These are phyloP conservation scores for Chaetops frenatus DNA, from an alignment of 2,113 vertebrate species.

Conservation along the genomic window DNA sequence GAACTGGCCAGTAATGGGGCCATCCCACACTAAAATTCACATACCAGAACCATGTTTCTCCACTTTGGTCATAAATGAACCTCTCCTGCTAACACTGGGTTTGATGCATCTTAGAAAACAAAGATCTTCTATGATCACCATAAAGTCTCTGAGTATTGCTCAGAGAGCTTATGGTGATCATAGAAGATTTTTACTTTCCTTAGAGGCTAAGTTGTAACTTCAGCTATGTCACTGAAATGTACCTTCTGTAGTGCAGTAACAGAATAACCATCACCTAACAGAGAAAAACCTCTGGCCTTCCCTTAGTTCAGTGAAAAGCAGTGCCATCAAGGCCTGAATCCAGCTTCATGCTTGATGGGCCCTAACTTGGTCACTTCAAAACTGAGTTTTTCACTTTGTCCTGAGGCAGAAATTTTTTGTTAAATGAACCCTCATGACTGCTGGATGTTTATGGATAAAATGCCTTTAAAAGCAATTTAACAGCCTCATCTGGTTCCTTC, in stretches of 20 bases:
- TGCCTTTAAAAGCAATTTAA: constrained; percentile 62
- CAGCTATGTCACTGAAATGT: background rate
- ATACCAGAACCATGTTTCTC: background rate
- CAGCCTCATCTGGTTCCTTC: constrained; percentile 49
- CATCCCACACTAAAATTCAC: background rate
- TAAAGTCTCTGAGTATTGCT: background rate
- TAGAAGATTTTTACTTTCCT: background rate
- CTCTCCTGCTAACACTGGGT: background rate
- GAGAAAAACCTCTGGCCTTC: background rate
- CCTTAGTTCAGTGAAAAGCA: background rate
- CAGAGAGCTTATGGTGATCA: background rate
- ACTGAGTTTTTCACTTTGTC: background rate
- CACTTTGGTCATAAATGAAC: background rate
- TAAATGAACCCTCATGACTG: background rate
- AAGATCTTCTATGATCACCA: too few relatives aligned
- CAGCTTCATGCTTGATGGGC: background rate
- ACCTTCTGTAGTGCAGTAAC: background rate
- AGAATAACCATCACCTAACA: background rate
- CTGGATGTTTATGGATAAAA: constrained; percentile 34
- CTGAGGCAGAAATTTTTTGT: background rate
- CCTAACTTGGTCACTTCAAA: background rate
- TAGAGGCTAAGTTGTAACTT: background rate
- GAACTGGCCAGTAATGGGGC: background rate
- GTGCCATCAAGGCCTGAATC: background rate
- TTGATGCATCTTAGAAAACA: background rate